Percentiles rank a stretch among this genome's conserved stretches.
Evolutionary conservation across 1,140 invertebrate genomes (phyloP).

Genomic region (Brachionus sp.): DNA sequence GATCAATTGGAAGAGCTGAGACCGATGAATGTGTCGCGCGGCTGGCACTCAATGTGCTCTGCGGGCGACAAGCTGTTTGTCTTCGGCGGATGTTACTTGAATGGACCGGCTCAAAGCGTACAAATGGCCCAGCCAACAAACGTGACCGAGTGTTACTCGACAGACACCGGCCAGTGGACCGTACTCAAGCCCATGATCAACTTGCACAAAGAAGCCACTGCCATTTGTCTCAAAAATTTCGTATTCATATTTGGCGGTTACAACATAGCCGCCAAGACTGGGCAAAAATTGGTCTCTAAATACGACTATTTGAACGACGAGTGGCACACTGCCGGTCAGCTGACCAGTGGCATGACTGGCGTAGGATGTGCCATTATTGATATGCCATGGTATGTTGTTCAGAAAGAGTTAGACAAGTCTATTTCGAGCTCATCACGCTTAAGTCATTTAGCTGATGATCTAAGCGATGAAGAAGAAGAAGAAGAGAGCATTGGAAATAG

Average conservation of each 20-base stretch:
- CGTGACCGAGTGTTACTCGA: conserved; percentile 72
- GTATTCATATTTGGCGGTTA: conserved; percentile 60
- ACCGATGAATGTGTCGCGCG: conserved; percentile 57
- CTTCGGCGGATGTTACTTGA: conserved; percentile 66
- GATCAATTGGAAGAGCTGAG: conserved; percentile 59
- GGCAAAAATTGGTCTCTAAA: conserved; percentile 57
- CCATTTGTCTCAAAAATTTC: conserved; percentile 55
- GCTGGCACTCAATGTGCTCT: conserved; percentile 60
- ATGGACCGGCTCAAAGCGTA: conserved; percentile 66
- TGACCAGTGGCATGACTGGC: conserved; percentile 57
- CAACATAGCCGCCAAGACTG: conserved; percentile 60
- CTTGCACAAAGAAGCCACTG: conserved; percentile 60
- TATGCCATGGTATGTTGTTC: neutral
- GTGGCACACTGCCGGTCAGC: conserved; percentile 59
- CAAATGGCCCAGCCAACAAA: conserved; percentile 63
- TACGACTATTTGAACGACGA: conserved; percentile 57
- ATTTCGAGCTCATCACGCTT: neutral
- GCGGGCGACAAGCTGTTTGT: conserved; percentile 70
- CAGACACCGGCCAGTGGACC: conserved; percentile 66
- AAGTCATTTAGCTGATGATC: neutral
- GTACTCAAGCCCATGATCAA: conserved; percentile 65
- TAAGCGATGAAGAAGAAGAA: neutral
- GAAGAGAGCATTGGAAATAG: neutral
- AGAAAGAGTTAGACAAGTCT: neutral
- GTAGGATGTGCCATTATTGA: conserved; percentile 54